phyloP scores from a whole-genome alignment of 37 sponge, comb jelly and placozoan genomes.

The Mnemiopsis leidyi region DNA sequence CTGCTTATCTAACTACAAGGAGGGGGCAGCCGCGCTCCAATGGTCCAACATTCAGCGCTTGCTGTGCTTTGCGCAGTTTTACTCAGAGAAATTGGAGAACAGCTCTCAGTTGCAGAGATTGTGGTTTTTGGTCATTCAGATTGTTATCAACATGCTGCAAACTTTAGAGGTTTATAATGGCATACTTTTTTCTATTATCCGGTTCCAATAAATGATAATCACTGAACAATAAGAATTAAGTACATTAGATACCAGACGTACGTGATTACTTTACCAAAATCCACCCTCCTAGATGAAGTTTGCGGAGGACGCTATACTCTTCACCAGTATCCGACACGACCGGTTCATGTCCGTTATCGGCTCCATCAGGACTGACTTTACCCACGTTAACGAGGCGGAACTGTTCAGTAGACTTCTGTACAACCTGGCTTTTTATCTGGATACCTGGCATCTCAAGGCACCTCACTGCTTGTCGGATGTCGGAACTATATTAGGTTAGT shows the following conservation, averaged over 20 bases:
- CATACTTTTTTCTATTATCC: too few relatives aligned
- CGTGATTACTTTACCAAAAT: neutral
- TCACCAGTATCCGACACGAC: conserved; percentile 65
- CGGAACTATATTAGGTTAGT: conserved; percentile 62
- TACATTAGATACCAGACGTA: too few relatives aligned
- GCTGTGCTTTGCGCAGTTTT: conserved; percentile 59
- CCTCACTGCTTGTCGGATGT: conserved; percentile 44
- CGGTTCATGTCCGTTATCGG: conserved; percentile 47
- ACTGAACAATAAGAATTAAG: too few relatives aligned
- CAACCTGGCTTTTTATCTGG: conserved; percentile 21
- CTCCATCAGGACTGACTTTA: conserved; percentile 27
- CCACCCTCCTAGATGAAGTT: conserved; percentile 32
- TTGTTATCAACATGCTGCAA: conserved; percentile 39
- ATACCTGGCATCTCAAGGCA: conserved; percentile 57
- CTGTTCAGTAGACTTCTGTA: conserved; percentile 33
- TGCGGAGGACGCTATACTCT: conserved; percentile 50
- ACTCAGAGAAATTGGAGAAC: conserved; percentile 41
- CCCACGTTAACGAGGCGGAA: conserved; percentile 39
- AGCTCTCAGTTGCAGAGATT: conserved; percentile 18
- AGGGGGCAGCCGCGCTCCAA: conserved; percentile 10
- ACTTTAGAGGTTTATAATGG: conserved; percentile 5
- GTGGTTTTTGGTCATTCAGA: conserved; percentile 59
- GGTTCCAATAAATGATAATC: too few relatives aligned
- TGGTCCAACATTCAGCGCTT: conserved; percentile 54
- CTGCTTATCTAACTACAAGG: conserved; percentile 57